These are phyloP conservation scores for Bombus soroeensis DNA, from an alignment of 1,140 invertebrate genomes.

Conservation along the genomic window DNA sequence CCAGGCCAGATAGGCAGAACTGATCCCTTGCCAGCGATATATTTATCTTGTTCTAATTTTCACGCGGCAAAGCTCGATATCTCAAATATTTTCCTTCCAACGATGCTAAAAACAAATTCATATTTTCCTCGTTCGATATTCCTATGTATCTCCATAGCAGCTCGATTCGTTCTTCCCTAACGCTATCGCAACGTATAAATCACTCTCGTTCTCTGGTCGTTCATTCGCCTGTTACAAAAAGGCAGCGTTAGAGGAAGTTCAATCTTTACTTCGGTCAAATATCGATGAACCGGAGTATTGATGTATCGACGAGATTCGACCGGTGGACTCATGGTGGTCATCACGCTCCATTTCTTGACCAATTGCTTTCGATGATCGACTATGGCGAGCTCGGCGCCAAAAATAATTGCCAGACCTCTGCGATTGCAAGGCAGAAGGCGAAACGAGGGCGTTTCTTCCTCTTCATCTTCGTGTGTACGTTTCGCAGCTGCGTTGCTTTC, in stretches of 20 bases:
- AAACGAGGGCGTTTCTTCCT: slow-evolving; percentile 51
- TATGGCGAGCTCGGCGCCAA: slow-evolving; percentile 53
- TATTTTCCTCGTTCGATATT: not conserved
- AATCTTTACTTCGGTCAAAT: not conserved
- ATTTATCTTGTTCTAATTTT: slow-evolving; percentile 63
- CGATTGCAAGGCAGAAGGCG: slow-evolving; percentile 44
- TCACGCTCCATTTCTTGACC: slow-evolving; percentile 51
- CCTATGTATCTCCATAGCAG: not conserved
- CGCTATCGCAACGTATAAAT: not conserved
- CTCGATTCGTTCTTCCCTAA: not conserved
- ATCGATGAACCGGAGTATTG: not conserved
- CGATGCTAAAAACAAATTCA: not conserved
- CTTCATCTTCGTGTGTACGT: slow-evolving; percentile 28
- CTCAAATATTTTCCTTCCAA: not conserved
- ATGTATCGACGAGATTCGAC: not conserved
- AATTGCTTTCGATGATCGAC: slow-evolving; percentile 49
- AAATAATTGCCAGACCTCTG: slow-evolving; percentile 56
- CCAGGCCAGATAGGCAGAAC: slow-evolving; percentile 15
- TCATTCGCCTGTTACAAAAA: not conserved
- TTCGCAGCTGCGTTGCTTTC: slow-evolving; percentile 16
- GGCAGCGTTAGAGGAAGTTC: too few species aligned
- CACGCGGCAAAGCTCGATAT: not conserved
- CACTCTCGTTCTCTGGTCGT: not conserved
- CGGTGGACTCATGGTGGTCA: slow-evolving; percentile 23
- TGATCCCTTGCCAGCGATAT: slow-evolving; percentile 57